phyloP scores from a whole-genome alignment of 2,113 vertebrate species.

The Archocentrus centrarchus region DNA sequence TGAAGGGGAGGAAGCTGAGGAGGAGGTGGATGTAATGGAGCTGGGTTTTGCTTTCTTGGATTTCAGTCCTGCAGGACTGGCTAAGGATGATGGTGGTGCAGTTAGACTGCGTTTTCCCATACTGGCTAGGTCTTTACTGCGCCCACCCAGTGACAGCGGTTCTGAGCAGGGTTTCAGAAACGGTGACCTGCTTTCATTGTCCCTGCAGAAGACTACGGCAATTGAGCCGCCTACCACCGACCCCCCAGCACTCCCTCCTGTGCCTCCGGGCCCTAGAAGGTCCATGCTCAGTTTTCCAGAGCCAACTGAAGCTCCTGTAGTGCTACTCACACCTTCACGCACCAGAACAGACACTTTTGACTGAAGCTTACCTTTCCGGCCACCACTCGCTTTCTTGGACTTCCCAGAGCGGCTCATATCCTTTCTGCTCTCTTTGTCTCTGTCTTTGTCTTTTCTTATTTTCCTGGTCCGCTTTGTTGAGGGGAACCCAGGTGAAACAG shows the following conservation, averaged over 20 bases:
- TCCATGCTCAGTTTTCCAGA: conserved; percentile 79
- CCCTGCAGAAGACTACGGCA: conserved; percentile 91
- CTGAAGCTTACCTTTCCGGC: conserved; percentile 89
- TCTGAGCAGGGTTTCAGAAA: conserved; percentile 88
- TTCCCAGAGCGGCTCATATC: conserved; percentile 72
- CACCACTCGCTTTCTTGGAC: conserved; percentile 74
- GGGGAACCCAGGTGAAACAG: conserved; percentile 36
- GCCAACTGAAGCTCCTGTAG: conserved; percentile 78
- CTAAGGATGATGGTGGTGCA: conserved; percentile 53
- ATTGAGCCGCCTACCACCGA: conserved; percentile 87
- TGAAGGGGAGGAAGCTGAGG: conserved; percentile 81
- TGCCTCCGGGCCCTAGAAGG: conserved; percentile 69
- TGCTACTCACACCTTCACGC: conserved; percentile 92
- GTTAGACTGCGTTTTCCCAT: conserved; percentile 69
- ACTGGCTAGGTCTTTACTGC: conserved; percentile 70
- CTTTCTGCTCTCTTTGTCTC: conserved; percentile 74
- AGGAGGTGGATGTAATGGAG: conserved; percentile 84
- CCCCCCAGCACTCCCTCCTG: conserved; percentile 70
- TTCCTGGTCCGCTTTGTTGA: conserved; percentile 72
- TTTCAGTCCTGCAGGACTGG: conserved; percentile 57
- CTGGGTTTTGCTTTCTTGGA: conserved; percentile 83
- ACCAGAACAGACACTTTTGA: conserved; percentile 94
- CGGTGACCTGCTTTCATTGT: conserved; percentile 91
- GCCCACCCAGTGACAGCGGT: conserved; percentile 66
- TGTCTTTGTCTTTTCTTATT: conserved; percentile 75